Evolutionary conservation across 2,113 vertebrate species (phyloP).

Genomic region (Ginglymostoma cirratum): DNA sequence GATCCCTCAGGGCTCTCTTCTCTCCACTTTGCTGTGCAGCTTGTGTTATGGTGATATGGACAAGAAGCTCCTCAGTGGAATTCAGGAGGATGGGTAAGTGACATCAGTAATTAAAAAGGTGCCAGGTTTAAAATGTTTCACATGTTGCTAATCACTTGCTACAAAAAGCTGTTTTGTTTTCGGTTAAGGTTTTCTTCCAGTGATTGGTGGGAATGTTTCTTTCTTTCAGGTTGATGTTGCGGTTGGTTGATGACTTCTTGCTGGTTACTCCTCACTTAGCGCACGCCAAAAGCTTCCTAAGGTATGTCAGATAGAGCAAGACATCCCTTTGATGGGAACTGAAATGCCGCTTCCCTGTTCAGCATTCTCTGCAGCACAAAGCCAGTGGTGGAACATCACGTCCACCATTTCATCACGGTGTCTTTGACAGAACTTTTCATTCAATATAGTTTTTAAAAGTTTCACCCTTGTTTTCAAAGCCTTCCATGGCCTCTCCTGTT

Average conservation of each 20-base stretch:
- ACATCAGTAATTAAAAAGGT: not conserved
- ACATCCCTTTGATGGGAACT: not conserved
- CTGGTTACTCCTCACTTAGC: slow-evolving; percentile 75
- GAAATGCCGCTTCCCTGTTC: not conserved
- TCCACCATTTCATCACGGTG: not conserved
- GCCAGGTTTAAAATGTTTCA: not conserved
- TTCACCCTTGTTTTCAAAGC: not conserved
- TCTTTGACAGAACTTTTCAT: not conserved
- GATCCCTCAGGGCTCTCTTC: slow-evolving; percentile 81
- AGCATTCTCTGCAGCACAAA: not conserved
- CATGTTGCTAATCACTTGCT: no score
- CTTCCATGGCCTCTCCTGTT: not conserved
- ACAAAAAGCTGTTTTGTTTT: not conserved
- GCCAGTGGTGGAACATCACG: not conserved
- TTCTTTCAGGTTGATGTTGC: slow-evolving; percentile 69
- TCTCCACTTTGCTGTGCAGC: slow-evolving; percentile 82
- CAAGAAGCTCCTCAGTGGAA: slow-evolving; percentile 57
- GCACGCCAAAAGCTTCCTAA: slow-evolving; percentile 71
- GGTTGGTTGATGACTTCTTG: slow-evolving; percentile 86
- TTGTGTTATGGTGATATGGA: slow-evolving; percentile 94
- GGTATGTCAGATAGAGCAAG: slow-evolving; percentile 52
- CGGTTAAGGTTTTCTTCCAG: not conserved
- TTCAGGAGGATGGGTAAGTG: slow-evolving; percentile 67
- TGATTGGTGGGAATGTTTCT: slow-evolving; percentile 30
- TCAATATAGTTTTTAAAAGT: not conserved